phyloP scores from a whole-genome alignment of 1,140 invertebrate species.

The Bombus pascuorum region DNA sequence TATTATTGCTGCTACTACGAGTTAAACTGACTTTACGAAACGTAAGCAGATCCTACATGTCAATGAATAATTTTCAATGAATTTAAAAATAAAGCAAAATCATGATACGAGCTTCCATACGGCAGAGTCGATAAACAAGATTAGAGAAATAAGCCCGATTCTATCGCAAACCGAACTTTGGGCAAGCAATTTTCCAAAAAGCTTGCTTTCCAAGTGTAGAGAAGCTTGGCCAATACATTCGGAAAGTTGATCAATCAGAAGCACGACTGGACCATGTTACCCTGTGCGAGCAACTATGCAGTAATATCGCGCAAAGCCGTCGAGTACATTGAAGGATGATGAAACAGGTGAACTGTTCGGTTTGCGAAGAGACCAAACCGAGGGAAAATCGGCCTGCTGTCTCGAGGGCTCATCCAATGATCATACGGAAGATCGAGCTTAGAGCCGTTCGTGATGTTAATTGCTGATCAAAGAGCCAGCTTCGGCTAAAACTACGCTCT shows the following conservation, averaged over 20 bases:
- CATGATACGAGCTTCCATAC: no score
- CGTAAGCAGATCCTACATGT: no score
- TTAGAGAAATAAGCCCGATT: constrained; percentile 14
- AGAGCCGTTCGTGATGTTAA: constrained; percentile 66
- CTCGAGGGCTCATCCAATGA: constrained; percentile 44
- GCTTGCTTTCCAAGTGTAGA: background rate
- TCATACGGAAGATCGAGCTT: constrained; percentile 57
- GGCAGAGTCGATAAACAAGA: no score
- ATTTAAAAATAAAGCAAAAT: no score
- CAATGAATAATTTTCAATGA: no score
- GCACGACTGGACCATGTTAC: constrained; percentile 27
- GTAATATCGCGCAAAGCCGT: constrained; percentile 23
- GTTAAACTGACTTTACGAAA: no score
- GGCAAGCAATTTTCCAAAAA: constrained; percentile 45
- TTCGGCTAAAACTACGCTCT: constrained; percentile 35
- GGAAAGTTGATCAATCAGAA: constrained; percentile 53
- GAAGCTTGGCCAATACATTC: constrained; percentile 24
- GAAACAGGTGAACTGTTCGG: constrained; percentile 43
- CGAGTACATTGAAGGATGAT: constrained; percentile 27
- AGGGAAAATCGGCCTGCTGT: constrained; percentile 51
- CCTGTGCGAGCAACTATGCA: constrained; percentile 14
- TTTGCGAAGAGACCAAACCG: constrained; percentile 31
- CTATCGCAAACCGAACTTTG: background rate
- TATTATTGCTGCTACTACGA: no score
- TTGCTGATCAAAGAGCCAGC: constrained; percentile 71